Conservation (phyloP, 2,113 vertebrate genomes). For the Oncorhynchus nerka region DNA sequence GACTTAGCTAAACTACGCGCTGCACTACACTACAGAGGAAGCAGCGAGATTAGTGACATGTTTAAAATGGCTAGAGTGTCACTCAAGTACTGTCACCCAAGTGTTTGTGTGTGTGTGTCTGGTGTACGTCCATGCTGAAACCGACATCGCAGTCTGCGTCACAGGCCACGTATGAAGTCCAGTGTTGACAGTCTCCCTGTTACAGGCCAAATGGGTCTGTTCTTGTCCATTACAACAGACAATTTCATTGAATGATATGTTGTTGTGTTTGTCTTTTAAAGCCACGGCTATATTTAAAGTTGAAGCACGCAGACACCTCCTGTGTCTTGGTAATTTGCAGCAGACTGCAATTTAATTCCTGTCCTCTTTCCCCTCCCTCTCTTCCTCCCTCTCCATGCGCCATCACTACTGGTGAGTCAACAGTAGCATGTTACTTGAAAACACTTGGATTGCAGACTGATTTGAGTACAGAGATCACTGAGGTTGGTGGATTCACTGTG, state of each 20-base stretch:
- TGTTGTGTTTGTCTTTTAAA: neutral
- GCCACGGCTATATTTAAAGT: neutral
- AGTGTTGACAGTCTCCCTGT: slow-evolving; percentile 19
- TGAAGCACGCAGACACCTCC: neutral
- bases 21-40: slow-evolving; percentile 20
- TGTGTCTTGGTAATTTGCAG: neutral
- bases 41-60: slow-evolving; percentile 26
- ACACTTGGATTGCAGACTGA: too few relatives aligned
- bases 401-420: too few relatives aligned
- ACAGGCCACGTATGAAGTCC: slow-evolving; percentile 38
- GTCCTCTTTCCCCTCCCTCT: neutral
- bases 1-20: slow-evolving; percentile 16
- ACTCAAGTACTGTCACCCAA: neutral
- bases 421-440: too few relatives aligned
- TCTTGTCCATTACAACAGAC: too few relatives aligned
- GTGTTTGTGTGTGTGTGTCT: slow-evolving; percentile 1
- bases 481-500: neutral
- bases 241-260: too few relatives aligned
- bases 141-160: slow-evolving; percentile 59
- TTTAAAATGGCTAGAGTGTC: slow-evolving; percentile 36
- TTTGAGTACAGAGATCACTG: neutral
- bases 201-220: slow-evolving; percentile 17
- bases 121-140: slow-evolving; percentile 4
- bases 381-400: neutral
- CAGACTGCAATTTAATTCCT: neutral